Evolutionary conservation across 2,113 vertebrate species (phyloP).

Genomic region (Petaurus breviceps): DNA sequence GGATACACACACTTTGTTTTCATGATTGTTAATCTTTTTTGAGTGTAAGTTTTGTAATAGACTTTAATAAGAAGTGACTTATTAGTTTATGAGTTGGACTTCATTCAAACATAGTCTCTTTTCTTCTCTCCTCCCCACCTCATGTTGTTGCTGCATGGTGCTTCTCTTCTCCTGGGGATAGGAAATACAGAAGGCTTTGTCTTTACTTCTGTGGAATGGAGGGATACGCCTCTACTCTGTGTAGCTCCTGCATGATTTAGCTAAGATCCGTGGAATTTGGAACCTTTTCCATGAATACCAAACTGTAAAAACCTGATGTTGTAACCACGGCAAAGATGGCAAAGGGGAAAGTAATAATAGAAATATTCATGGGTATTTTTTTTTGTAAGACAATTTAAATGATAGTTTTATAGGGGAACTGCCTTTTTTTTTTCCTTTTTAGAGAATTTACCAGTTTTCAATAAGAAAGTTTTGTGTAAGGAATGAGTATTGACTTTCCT

Average conservation of each 20-base stretch:
- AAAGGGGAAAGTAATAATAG: conserved; percentile 5
- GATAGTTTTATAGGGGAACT: background rate
- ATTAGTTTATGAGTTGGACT: conserved; percentile 33
- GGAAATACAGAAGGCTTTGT: background rate
- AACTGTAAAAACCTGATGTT: conserved; percentile 61
- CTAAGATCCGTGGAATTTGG: background rate
- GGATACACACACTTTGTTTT: background rate
- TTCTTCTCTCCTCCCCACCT: background rate
- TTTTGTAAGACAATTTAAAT: conserved; percentile 24
- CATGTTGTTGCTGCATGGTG: conserved; percentile 47
- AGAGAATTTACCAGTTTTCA: background rate
- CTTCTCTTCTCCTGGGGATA: conserved; percentile 20
- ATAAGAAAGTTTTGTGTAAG: background rate
- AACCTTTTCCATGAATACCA: background rate
- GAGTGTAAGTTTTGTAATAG: background rate
- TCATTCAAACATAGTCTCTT: conserved; percentile 22
- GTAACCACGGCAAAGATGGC: conserved; percentile 35
- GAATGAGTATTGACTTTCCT: background rate
- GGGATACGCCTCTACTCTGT: conserved; percentile 3
- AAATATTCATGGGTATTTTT: conserved; percentile 4
- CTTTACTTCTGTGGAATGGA: conserved; percentile 42
- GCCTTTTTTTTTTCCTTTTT: background rate
- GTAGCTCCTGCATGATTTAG: conserved; percentile 26
- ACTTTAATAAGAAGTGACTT: conserved; percentile 42
- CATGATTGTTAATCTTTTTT: conserved; percentile 27